These are phyloP conservation scores for Harpagifer antarcticus DNA, from an alignment of 2,797 vertebrate genomes.

Conservation along the genomic window DNA sequence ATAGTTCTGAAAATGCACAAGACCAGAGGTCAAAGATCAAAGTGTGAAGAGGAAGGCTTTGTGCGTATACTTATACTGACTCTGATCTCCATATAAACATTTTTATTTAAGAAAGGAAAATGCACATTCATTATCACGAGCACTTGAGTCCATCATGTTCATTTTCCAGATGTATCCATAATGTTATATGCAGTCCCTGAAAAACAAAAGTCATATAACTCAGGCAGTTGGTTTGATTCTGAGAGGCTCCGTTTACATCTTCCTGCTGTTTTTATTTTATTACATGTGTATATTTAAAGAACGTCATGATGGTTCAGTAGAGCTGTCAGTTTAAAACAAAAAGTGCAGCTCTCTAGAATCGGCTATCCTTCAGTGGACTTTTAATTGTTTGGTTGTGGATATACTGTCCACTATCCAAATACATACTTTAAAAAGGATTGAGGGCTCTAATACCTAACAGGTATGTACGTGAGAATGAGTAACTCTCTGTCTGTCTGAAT, in stretches of 20 bases:
- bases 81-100: neutral
- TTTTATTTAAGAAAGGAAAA: no score
- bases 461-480: conserved; percentile 8
- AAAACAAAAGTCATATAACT: neutral
- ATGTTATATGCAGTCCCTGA: no score
- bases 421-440: neutral
- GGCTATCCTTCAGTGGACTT: neutral
- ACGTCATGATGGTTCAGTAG: neutral
- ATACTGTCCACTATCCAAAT: conserved; percentile 11
- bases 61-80: neutral
- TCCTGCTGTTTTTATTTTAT: neutral
- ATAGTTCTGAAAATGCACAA: neutral
- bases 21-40: neutral
- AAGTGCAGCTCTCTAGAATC: neutral
- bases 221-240: neutral
- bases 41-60: neutral
- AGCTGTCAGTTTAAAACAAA: conserved; percentile 4
- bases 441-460: conserved; percentile 16
- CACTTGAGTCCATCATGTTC: no score
- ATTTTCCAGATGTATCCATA: no score
- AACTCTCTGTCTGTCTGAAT: conserved; percentile 1
- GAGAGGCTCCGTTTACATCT: neutral
- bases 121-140: no score
- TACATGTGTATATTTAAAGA: neutral
- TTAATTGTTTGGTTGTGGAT: neutral